phyloP scores from a whole-genome alignment of 2,113 vertebrate genomes.

The Zapus hudsonius region DNA sequence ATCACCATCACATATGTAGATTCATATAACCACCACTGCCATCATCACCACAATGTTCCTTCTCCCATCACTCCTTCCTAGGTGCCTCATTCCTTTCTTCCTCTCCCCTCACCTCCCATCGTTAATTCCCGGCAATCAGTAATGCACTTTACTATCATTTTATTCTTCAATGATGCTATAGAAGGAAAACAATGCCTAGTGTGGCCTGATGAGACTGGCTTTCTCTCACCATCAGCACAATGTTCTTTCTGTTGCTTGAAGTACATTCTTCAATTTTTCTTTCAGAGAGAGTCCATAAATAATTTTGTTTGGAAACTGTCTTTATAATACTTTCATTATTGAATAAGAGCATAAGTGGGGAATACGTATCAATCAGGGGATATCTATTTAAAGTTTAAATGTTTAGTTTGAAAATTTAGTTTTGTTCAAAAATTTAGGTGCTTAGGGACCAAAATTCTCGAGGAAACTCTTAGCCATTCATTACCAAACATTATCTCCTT shows the following conservation, averaged over 20 bases:
- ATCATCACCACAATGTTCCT: neutral
- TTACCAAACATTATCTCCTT: slow-evolving; percentile 10
- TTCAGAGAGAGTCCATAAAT: slow-evolving; percentile 24
- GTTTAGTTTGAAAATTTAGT: no score
- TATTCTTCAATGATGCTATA: neutral
- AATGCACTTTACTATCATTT: neutral
- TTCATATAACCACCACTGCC: neutral
- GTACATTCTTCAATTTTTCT: neutral
- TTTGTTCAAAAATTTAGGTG: no score
- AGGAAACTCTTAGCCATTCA: neutral
- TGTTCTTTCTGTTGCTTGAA: slow-evolving; percentile 22
- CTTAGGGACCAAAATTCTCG: neutral
- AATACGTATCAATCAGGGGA: neutral
- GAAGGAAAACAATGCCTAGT: neutral
- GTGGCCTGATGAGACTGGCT: neutral
- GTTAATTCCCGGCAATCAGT: neutral
- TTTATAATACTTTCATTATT: neutral
- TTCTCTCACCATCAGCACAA: neutral
- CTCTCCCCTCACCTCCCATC: neutral
- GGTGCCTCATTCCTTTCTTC: neutral
- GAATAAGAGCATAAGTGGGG: slow-evolving; percentile 22
- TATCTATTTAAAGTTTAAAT: slow-evolving; percentile 34
- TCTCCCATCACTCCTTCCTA: neutral
- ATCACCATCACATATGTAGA: neutral
- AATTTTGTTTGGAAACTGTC: slow-evolving; percentile 23